Conservation (phyloP, 2,113 vertebrate genomes). For the Eclectus roratus region DNA sequence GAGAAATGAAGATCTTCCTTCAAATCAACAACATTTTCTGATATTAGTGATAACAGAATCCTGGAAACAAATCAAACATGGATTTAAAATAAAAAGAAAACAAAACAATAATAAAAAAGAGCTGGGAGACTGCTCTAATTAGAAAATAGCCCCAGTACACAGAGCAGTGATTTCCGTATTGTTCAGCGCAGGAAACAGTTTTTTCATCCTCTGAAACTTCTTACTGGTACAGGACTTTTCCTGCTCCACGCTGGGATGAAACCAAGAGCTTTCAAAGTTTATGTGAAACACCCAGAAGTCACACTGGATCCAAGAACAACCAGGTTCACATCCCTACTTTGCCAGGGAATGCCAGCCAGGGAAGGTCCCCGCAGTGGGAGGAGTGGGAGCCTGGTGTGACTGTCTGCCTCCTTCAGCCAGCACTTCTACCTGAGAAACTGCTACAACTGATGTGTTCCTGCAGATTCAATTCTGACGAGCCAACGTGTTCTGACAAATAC, state of each 20-base stretch:
- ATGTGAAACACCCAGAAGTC: background rate
- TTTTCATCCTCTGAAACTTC: background rate
- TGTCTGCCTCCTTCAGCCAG: background rate
- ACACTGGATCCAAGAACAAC: background rate
- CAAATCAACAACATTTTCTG: background rate
- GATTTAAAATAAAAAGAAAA: background rate
- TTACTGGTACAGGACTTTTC: background rate
- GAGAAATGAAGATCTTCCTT: background rate
- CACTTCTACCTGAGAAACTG: background rate
- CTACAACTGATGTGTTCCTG: background rate
- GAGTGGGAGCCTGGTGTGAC: background rate
- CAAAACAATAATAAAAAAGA: background rate
- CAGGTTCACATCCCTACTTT: accelerated
- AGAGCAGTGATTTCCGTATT: background rate
- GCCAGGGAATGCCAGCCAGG: background rate
- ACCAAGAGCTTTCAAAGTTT: background rate
- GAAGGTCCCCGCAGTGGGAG: background rate
- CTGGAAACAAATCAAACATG: background rate
- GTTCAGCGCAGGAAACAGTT: background rate
- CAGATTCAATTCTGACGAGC: background rate
- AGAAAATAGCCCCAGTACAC: background rate
- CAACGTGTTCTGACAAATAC: conserved; percentile 28
- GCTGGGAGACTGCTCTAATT: background rate
- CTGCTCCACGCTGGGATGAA: background rate
- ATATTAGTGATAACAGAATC: conserved; percentile 1